Evolutionary conservation across 2,113 vertebrate genomes (phyloP).

Genomic region (Bos indicus): DNA sequence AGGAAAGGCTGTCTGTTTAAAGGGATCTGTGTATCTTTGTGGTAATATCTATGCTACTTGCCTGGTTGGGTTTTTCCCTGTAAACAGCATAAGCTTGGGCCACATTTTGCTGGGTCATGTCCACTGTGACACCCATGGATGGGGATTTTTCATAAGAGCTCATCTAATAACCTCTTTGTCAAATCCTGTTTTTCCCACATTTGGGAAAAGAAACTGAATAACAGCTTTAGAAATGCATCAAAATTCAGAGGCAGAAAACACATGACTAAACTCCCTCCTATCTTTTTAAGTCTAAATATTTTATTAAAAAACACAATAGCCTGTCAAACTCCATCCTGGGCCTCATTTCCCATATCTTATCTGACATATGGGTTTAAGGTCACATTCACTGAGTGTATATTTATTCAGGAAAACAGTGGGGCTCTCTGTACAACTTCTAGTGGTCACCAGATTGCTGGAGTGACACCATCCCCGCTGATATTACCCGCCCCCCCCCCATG

Average conservation of each 20-base stretch:
- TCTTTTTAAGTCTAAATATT: neutral
- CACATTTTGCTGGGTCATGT: neutral
- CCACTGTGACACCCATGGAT: neutral
- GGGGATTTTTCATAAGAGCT: neutral
- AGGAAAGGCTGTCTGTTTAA: neutral
- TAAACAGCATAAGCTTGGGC: neutral
- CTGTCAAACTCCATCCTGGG: neutral
- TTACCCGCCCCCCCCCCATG: no score
- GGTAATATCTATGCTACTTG: neutral
- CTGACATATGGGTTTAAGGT: neutral
- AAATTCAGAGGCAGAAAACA: neutral
- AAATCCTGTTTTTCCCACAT: neutral
- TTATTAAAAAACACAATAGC: neutral
- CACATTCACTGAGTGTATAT: neutral
- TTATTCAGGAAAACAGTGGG: neutral
- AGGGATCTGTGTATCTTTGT: neutral
- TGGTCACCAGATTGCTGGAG: neutral
- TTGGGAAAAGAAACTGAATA: neutral
- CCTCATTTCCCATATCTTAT: neutral
- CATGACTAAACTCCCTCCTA: neutral
- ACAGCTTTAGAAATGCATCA: neutral
- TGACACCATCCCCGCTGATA: neutral
- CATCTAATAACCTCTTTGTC: neutral
- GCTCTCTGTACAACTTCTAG: neutral
- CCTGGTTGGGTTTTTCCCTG: neutral